These are phyloP conservation scores for Gambusia affinis DNA, from an alignment of 2,113 vertebrate genomes.

Conservation along the genomic window DNA sequence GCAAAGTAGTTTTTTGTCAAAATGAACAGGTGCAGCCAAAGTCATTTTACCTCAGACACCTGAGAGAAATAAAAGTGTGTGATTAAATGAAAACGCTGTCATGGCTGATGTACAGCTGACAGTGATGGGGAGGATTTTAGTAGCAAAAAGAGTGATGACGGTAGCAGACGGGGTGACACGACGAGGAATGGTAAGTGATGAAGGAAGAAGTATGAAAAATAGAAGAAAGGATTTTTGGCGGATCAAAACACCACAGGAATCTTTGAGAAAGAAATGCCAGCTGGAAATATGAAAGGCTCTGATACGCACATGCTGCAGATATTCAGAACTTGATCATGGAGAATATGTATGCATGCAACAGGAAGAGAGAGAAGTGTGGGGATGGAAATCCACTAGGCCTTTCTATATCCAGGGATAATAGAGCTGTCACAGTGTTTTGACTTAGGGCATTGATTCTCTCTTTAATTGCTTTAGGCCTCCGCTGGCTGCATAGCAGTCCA, in stretches of 20 bases:
- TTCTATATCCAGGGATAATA: constrained; percentile 72
- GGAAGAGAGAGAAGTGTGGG: constrained; percentile 26
- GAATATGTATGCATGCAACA: constrained; percentile 13
- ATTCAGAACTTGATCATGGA: constrained; percentile 37
- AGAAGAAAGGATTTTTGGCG: constrained; percentile 39
- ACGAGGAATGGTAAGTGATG: constrained; percentile 29
- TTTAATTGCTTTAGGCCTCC: constrained; percentile 76
- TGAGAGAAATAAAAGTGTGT: constrained; percentile 28
- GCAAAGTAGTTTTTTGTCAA: constrained; percentile 54
- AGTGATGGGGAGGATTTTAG: constrained; percentile 46
- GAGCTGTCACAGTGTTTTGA: constrained; percentile 79
- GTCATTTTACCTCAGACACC: constrained; percentile 30
- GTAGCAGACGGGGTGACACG: constrained; percentile 38
- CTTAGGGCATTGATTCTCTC: constrained; percentile 74
- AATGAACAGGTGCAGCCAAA: constrained; percentile 53
- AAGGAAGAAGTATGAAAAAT: constrained; percentile 24
- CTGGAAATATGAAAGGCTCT: constrained; percentile 31
- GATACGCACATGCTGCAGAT: constrained; percentile 26
- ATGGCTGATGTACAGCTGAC: constrained; percentile 63
- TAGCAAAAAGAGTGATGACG: constrained; percentile 41
- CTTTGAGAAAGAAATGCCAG: neutral
- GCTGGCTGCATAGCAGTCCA: constrained; percentile 56
- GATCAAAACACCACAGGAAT: neutral
- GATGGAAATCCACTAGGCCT: constrained; percentile 31
- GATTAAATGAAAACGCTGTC: constrained; percentile 71